phyloP scores from a whole-genome alignment of 2,113 vertebrate species.

The Zosterops hypoxanthus region DNA sequence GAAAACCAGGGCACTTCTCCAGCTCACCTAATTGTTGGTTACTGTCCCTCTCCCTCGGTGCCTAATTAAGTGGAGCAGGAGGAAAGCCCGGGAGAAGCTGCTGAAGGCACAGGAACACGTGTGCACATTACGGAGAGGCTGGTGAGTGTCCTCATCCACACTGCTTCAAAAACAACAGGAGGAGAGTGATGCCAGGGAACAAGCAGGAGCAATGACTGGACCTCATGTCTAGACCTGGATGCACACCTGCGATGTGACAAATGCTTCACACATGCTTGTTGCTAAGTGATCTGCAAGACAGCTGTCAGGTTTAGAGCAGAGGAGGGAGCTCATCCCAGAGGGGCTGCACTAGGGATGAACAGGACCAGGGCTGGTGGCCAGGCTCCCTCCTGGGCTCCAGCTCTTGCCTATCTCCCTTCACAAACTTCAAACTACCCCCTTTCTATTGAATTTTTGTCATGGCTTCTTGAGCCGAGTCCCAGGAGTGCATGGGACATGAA shows the following conservation, averaged over 20 bases:
- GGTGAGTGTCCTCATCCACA: background rate
- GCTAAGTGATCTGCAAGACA: background rate
- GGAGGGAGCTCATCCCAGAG: background rate
- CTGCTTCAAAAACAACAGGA: background rate
- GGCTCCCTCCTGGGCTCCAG: background rate
- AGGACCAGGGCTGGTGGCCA: background rate
- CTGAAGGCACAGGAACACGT: constrained; percentile 6
- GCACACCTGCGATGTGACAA: fast-evolving
- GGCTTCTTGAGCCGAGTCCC: background rate
- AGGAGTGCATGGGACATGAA: background rate
- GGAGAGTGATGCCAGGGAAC: background rate
- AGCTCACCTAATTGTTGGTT: constrained; percentile 63
- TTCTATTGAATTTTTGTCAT: background rate
- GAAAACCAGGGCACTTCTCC: constrained; percentile 54
- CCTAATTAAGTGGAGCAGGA: constrained; percentile 63
- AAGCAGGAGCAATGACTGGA: background rate
- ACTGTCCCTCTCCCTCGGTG: background rate
- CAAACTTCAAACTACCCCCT: background rate
- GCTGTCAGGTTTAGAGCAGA: background rate
- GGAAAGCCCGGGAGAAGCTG: constrained; percentile 52
- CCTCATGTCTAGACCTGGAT: background rate
- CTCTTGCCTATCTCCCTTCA: background rate
- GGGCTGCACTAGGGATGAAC: background rate
- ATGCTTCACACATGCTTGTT: background rate
- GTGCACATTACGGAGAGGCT: background rate